Evolutionary conservation across 2,888 invertebrate genomes (phyloP).

Genomic region (Drosophila barbarae): DNA sequence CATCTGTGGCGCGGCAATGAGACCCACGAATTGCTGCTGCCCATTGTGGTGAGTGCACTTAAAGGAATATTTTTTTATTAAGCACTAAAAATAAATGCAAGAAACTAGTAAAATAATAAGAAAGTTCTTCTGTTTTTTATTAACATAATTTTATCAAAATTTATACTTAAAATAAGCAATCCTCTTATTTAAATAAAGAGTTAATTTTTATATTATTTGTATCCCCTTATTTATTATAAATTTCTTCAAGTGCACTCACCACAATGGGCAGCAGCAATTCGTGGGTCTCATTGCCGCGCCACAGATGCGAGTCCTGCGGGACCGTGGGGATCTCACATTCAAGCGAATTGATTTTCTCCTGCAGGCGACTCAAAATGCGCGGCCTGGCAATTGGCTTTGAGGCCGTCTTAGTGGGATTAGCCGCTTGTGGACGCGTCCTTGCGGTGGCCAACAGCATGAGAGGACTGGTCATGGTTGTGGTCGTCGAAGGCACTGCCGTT

Average conservation of each 20-base stretch:
- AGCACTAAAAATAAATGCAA: neutral
- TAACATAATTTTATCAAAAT: neutral
- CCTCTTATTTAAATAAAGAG: neutral
- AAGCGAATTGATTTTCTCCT: conserved; percentile 84
- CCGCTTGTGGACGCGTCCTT: conserved; percentile 28
- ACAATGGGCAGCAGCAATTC: conserved; percentile 84
- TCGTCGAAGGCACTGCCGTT: conserved; percentile 7
- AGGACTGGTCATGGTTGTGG: conserved; percentile 16
- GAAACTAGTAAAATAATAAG: neutral
- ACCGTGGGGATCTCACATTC: conserved; percentile 85
- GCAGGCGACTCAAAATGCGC: conserved; percentile 81
- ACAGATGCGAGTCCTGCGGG: conserved; percentile 84
- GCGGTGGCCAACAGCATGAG: conserved; percentile 29
- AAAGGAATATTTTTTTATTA: neutral
- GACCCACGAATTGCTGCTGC: conserved; percentile 85
- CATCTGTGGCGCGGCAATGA: conserved; percentile 86
- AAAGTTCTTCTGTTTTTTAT: neutral
- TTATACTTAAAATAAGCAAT: accelerated
- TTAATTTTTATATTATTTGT: too few relatives aligned
- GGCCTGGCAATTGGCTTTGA: conserved; percentile 77
- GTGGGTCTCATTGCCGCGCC: conserved; percentile 87
- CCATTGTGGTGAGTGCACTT: conserved; percentile 83
- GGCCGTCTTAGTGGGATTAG: conserved; percentile 67
- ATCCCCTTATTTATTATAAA: too few relatives aligned
- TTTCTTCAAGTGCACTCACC: conserved; percentile 80